phyloP scores from a whole-genome alignment of 2,113 vertebrate genomes.

The Upupa epops region DNA sequence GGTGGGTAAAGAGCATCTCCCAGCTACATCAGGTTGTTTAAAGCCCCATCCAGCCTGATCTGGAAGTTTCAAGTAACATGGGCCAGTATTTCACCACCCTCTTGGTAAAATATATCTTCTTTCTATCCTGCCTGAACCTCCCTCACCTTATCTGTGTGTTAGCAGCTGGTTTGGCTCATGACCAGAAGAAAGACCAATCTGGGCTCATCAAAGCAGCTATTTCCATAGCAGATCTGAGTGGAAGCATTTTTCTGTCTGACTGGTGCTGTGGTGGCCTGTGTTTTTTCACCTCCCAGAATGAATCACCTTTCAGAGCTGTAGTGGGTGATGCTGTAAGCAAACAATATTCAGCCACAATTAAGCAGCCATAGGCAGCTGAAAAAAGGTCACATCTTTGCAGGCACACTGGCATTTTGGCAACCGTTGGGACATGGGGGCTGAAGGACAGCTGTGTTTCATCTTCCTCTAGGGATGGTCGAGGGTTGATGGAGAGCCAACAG shows the following conservation, averaged over 20 bases:
- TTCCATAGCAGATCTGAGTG: not conserved
- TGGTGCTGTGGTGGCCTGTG: not conserved
- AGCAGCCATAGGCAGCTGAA: no score
- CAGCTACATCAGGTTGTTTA: no score
- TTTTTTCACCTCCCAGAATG: not conserved
- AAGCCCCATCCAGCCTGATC: no score
- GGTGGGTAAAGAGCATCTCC: no score
- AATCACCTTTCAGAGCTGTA: not conserved
- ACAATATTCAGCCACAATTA: not conserved
- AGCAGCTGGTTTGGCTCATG: not conserved
- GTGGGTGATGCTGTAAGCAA: not conserved
- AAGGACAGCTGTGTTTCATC: not conserved
- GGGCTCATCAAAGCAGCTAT: not conserved
- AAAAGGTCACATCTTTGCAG: not conserved
- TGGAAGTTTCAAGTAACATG: no score
- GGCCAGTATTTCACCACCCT: no score
- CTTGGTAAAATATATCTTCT: no score
- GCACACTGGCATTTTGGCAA: not conserved
- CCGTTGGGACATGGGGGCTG: not conserved
- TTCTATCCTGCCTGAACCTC: no score
- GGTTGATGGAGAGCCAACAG: not conserved
- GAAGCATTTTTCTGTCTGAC: not conserved
- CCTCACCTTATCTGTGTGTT: fast-evolving
- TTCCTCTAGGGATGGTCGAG: no score
- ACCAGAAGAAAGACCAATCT: not conserved